Base-by-base conservation (phyloP, 2,888 invertebrate genomes). In the Euplagia quadripunctaria region DNA sequence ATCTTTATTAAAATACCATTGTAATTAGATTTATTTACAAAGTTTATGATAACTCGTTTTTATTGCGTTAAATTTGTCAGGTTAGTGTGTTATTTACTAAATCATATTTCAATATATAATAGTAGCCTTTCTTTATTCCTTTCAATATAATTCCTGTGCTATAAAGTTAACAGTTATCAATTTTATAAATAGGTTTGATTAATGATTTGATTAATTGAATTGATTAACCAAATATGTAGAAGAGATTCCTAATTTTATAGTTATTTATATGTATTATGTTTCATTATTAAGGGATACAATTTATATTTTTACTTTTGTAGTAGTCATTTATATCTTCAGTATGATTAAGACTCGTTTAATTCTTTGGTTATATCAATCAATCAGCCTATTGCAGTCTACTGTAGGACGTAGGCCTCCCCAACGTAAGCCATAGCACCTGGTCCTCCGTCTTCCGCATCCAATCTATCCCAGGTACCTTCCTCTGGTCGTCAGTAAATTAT, bases 1-100 rank as follows among this genome's bases (percentile, higher is more conserved):
- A 69, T 68, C 55, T 20, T 12, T 55, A 68, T 64, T 46, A 20
- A 42, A 17, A 64, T 11, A 46, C 20, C 11, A 68, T 64, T 61
- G 41, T 64, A 17, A 31, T 31, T 20, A 61, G 12, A 61, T 61
- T 12, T 61, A 61, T 61, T 61, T 61, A 14, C 31, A 31, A 14
- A 58, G 61, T 12, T 31, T 61, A 12, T 9, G 58, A 12, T 20
- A 31, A 61, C 5, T 31, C 20, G 6, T 61, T 61, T 14, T 3
- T 31, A 14, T 14, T 61, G 14, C 14, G 31, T 61, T 1, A 58
- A 31, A 20, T 31, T 31, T 31, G 20, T 20, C 20, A 20, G 46
- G 0, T 49, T 49, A n/a, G 43, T 66, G n/a, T 46, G 9, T 49
- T 49, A 0, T 16, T 43, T 49, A n/a, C 16, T 43, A 17, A 43